Evolutionary conservation across 1,140 invertebrate genomes (phyloP), one percentile per base, ranked within the genome.

Genomic region (Drosophila neocordata): DNA sequence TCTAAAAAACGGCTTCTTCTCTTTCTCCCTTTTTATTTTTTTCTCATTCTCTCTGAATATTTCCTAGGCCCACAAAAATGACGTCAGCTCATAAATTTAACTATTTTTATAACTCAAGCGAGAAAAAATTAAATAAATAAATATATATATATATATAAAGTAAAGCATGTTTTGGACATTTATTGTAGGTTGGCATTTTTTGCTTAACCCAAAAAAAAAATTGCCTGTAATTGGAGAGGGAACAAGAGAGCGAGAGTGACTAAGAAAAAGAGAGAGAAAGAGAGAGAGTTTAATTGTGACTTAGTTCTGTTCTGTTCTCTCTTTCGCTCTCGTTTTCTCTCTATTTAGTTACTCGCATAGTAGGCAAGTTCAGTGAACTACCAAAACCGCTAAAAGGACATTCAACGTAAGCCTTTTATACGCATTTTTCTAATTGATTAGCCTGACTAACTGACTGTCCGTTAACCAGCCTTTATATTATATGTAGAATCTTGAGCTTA

Each of bases 41-140:
- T 38, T 59, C 51, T 15, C 15, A 56, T 52, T 59, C 66, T 41
- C 69, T 73, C 62, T 24, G 58, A 62, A 55, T 55, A 70, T 53
- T 81, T 78, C 70, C 79, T 79, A 76, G 75, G 62, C 74, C 37
- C 61, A 44, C n/a, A 20, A 20, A 62, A 58, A 76, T 83, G 80
- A 83, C 80, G 80, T 83, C 80, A 83, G 73, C 80, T 65, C 77
- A 61, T 79, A 76, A 73, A 84, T 85, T 84, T 82, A 83, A 82
- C 79, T 82, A 82, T 82, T 82, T 79, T 65, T 79, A 66, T 76
- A 83, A 75, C 38, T 37, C 13, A 44, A 65, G 31, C 65, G 57
- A 74, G 59, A 41, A 41, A 41, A 48, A 48, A 8, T 20, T 20
- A 48, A 48, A 20, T 48, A 48, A 48, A 48, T 65, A 31, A 31